phyloP scores from a whole-genome alignment of 2,888 invertebrate genomes.

The Platynereis dumerilii region DNA sequence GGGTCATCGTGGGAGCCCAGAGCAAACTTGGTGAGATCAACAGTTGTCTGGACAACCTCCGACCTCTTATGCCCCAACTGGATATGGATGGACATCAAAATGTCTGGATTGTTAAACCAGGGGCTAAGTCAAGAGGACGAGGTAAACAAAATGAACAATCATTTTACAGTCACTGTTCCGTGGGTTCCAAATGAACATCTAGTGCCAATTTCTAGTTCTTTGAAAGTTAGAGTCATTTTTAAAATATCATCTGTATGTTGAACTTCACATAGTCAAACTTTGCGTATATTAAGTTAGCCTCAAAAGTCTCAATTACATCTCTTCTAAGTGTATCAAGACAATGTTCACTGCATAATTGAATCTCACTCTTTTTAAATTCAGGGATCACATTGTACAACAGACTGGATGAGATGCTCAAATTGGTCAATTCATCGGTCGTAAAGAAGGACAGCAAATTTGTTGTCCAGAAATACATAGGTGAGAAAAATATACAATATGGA shows the following conservation, averaged over 20 bases:
- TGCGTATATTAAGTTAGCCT: no score
- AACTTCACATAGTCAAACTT: no score
- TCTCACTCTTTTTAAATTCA: no score
- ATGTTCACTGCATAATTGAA: no score
- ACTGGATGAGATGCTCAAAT: slow-evolving; percentile 80
- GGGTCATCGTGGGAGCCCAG: slow-evolving; percentile 41
- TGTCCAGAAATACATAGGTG: slow-evolving; percentile 95
- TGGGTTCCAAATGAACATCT: no score
- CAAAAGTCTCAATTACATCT: no score
- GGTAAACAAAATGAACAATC: slow-evolving; percentile 44
- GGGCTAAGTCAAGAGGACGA: slow-evolving; percentile 88
- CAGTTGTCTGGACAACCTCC: slow-evolving; percentile 67
- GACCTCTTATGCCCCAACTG: slow-evolving; percentile 51
- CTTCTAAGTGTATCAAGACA: no score
- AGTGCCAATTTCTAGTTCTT: no score
- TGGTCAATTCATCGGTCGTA: slow-evolving; percentile 62
- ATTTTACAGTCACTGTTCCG: no score
- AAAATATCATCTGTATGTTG: no score
- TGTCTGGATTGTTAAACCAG: slow-evolving; percentile 95
- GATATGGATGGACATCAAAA: slow-evolving; percentile 82
- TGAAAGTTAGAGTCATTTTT: no score
- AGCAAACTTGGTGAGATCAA: slow-evolving; percentile 22
- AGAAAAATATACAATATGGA: slow-evolving; percentile 28
- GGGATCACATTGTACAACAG: slow-evolving; percentile 87
- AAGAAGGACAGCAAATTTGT: slow-evolving; percentile 74